Evolutionary conservation across 2,888 invertebrate species (phyloP).

Genomic region (Diarsia brunnea): DNA sequence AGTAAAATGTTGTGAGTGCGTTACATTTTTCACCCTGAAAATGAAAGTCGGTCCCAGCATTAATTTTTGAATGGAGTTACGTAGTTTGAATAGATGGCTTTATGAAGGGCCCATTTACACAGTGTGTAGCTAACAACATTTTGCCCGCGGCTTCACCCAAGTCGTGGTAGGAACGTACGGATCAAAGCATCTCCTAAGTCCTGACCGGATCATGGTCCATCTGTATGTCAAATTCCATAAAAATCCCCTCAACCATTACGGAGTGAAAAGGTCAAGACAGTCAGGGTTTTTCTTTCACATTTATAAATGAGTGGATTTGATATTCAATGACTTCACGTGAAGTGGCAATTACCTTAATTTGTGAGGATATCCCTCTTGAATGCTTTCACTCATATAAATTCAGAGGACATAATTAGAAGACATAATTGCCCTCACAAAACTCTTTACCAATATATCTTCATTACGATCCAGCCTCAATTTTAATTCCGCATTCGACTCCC

Average conservation of each 20-base stretch:
- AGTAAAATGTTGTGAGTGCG: no score
- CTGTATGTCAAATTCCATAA: no score
- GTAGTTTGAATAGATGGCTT: no score
- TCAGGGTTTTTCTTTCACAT: background rate
- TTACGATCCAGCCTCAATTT: constrained; percentile 14
- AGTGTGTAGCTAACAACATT: no score
- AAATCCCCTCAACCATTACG: no score
- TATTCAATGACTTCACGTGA: no score
- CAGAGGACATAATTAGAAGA: background rate
- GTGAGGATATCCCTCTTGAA: background rate
- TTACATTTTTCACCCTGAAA: no score
- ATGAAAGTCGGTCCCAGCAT: no score
- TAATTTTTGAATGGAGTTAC: no score
- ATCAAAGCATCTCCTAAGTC: no score
- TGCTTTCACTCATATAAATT: background rate
- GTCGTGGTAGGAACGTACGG: background rate
- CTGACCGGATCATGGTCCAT: no score
- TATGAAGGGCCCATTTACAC: no score
- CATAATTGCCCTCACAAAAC: background rate
- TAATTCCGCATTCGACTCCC: constrained; percentile 32
- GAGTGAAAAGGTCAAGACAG: background rate
- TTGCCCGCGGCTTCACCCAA: background rate
- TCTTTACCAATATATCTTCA: constrained; percentile 17
- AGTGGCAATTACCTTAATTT: background rate
- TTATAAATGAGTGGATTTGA: background rate